These are phyloP conservation scores for Octodonta nipae DNA, from an alignment of 2,888 invertebrate genomes.

Conservation along the genomic window DNA sequence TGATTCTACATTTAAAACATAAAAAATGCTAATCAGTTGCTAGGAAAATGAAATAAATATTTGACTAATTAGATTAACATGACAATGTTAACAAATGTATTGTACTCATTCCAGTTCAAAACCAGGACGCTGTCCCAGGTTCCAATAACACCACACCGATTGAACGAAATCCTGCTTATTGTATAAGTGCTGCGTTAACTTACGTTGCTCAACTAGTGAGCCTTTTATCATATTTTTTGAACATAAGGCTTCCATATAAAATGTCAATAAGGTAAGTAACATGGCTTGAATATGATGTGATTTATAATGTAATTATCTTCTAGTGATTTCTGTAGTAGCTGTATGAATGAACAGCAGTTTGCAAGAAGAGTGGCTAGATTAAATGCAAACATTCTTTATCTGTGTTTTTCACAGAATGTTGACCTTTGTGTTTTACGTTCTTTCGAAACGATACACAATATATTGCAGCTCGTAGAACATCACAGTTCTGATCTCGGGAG, in stretches of 20 bases:
- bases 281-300: not conserved
- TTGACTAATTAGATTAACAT: not conserved
- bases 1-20: too few species aligned
- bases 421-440: conserved; percentile 49
- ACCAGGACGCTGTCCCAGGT: conserved; percentile 39
- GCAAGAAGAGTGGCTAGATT: conserved; percentile 60
- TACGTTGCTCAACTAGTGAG: conserved; percentile 76
- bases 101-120: conserved; percentile 25
- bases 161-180: conserved; percentile 55
- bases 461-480: conserved; percentile 54
- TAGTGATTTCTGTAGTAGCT: conserved; percentile 71
- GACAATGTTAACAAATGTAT: not conserved
- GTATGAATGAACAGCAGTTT: conserved; percentile 59
- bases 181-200: conserved; percentile 67
- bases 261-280: conserved; percentile 29
- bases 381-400: conserved; percentile 64
- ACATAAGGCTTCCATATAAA: conserved; percentile 66
- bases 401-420: conserved; percentile 66
- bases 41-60: too few species aligned
- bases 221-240: conserved; percentile 69
- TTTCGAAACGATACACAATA: conserved; percentile 57
- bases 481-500: conserved; percentile 58
- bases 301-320: conserved; percentile 22
- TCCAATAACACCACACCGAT: conserved; percentile 42
- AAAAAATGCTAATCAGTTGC: too few species aligned